Evolutionary conservation across 2,888 invertebrate species (phyloP), one percentile per base, ranked within the genome.

Genomic region (Melolontha melolontha): DNA sequence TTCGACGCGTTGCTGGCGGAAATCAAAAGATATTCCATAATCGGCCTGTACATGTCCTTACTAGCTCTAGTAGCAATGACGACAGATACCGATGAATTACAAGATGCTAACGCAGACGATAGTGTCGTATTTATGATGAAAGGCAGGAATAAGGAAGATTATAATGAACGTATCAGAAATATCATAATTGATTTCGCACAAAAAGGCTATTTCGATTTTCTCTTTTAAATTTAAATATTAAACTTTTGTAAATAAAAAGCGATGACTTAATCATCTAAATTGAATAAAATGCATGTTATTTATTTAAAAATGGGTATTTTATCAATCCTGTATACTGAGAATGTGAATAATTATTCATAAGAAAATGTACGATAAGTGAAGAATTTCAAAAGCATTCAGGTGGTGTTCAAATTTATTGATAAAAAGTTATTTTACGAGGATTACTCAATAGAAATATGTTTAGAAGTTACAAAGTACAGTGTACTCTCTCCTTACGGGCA

Each of bases 1-100:
- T 75, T 69, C 29, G 73, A 75, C 8, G 70, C 63, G 11, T 62
- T 80, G 5, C 12, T 68, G 5, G 67, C 74, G 39, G 79, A 81
- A 39, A 49, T 80, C 42, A 55, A 72, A 4, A 71, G 67, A 62
- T 79, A 74, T 62, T 73, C 75, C 8, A 72, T 65, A 51, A 76
- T 71, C 42, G 79, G 75, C 14, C 71, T 75, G 12, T 42, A 64
- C 42, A 69, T 71, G 34, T 55, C 70, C 5, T 74, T 77, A 67
- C 72, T 71, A 7, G 63, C 52, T 10, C 16, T 54, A 16, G n/a
- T 11, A 39, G 16, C 39, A 2, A 54, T 44, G 78, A 73, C 79
- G 39, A 73, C 72, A 22, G 74, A 77, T 0, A 66, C 66, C 5
- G 75, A 76, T 0, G 73, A 76, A 39, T 64, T 75, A 49, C 74